Evolutionary conservation across 1,140 invertebrate species (phyloP).

Genomic region (Eumaeus atala): DNA sequence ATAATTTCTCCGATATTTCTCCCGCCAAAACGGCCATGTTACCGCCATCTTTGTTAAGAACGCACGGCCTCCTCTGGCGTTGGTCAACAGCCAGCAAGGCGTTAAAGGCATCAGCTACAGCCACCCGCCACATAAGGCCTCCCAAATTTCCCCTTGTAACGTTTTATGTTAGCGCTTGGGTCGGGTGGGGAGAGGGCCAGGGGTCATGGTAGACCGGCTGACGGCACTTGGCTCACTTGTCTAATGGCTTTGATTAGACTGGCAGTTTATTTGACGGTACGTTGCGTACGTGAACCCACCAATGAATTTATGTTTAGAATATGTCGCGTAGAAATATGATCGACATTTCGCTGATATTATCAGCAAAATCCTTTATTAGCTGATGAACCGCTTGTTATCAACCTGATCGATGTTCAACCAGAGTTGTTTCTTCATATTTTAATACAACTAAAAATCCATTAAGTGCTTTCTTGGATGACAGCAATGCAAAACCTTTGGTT

Average conservation of each 20-base stretch:
- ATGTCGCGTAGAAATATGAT: constrained; percentile 58
- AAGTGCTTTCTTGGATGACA: too few species aligned
- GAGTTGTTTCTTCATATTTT: too few species aligned
- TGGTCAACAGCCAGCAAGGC: constrained; percentile 71
- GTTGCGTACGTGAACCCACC: constrained; percentile 65
- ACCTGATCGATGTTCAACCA: too few species aligned
- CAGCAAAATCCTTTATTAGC: too few species aligned
- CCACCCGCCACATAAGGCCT: constrained; percentile 49
- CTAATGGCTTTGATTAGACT: constrained; percentile 74
- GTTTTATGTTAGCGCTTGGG: constrained; percentile 15
- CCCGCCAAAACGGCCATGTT: constrained; percentile 60
- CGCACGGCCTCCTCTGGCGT: constrained; percentile 66
- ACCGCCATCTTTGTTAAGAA: constrained; percentile 71
- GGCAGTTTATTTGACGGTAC: constrained; percentile 73
- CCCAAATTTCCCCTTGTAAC: constrained; percentile 32
- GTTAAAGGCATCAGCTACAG: constrained; percentile 71
- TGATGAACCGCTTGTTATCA: too few species aligned
- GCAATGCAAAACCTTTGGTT: too few species aligned
- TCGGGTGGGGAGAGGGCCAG: constrained; percentile 32
- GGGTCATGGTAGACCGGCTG: constrained; percentile 41
- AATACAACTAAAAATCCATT: too few species aligned
- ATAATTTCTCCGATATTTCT: constrained; percentile 38
- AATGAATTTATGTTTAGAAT: constrained; percentile 70
- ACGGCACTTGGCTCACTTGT: constrained; percentile 70
- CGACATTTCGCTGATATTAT: constrained; percentile 28